Base-by-base conservation (phyloP, 2,113 vertebrate genomes). In the Setophaga kirtlandii region DNA sequence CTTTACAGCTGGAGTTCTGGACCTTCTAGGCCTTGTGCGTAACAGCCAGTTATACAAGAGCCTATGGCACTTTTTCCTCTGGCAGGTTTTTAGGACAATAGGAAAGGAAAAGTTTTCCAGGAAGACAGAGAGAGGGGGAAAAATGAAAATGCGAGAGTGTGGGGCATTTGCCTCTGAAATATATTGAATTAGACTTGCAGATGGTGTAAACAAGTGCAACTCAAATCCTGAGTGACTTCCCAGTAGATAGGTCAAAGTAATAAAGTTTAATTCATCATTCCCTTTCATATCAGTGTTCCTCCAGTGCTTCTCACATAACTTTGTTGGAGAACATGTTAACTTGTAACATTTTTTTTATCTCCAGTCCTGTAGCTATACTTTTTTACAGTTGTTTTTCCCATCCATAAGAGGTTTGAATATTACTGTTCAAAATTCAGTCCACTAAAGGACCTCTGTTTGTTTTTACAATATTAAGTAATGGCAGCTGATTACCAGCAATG, bases 401-500 rank as follows among this genome's bases (percentile, higher is more conserved):
- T 59, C 70, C 55, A 55, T 28, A 59, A 92, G 8, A 46, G 18
- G 25, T 86, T 62, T 55, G 81, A 93, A 84, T 35, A 60, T 10
- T 10, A 50, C 30, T 63, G 28, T 63, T 83, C 50, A 90, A 87
- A 91, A 85, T 80, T 44, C 15, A 76, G 50, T 8, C 37, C 46
- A 59, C 58, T 55, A 69, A 69, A 60, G 14, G 20, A 69, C 35
- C 89, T 79, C 79, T 84, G n/a, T 50, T 81, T 93, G 70, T 27
- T 91, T 92, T 75, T 35, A 46, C 93, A 94, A 53, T 41, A 58
- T 60, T 74, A 87, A 68, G 46, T 69, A 75, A 95, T 80, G 52
- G 35, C 44, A 49, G n/a, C 30, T 93, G 41, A 86, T 63, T 65
- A 65, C 31, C 44, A 91, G 50, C 50, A 94, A 69, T 35, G n/a